These are phyloP conservation scores for Ptychoptera contaminata DNA, from an alignment of 2,888 invertebrate genomes.

Conservation along the genomic window DNA sequence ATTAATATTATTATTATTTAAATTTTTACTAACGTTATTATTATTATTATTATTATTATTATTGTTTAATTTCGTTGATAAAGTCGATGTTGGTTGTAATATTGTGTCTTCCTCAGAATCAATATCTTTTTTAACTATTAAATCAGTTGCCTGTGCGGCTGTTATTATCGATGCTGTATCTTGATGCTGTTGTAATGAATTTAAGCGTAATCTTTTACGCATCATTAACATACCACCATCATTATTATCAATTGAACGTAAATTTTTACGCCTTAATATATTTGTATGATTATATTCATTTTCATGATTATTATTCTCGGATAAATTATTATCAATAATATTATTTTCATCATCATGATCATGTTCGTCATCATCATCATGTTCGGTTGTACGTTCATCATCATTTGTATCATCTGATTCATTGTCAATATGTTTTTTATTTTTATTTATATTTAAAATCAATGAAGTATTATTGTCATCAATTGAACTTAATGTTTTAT, in stretches of 20 bases:
- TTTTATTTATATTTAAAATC: conserved; percentile 5
- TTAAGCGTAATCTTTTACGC: conserved; percentile 29
- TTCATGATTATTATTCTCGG: neutral
- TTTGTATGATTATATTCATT: neutral
- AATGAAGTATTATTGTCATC: conserved; percentile 3
- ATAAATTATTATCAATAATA: neutral
- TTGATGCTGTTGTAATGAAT: conserved; percentile 11
- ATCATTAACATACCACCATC: conserved; percentile 15
- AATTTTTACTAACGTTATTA: conserved; percentile 1
- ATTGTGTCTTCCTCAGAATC: neutral
- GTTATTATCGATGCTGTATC: no score
- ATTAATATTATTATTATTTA: conserved; percentile 7
- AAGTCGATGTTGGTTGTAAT: neutral
- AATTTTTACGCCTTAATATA: conserved; percentile 7
- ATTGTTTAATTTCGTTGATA: neutral
- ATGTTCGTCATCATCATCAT: conserved; percentile 11
- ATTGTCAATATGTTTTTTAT: conserved; percentile 1
- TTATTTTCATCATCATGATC: conserved; percentile 10
- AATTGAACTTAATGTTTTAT: conserved; percentile 15
- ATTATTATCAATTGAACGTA: conserved; percentile 3
- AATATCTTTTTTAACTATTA: conserved; percentile 5
- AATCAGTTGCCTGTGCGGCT: neutral
- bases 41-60: conserved; percentile 5
- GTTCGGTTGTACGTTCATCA: conserved; percentile 4
- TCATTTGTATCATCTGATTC: conserved; percentile 6